Evolutionary conservation across 2,888 invertebrate genomes (phyloP), one percentile per base, ranked within the genome.

Genomic region (Cephus rjabovi): DNA sequence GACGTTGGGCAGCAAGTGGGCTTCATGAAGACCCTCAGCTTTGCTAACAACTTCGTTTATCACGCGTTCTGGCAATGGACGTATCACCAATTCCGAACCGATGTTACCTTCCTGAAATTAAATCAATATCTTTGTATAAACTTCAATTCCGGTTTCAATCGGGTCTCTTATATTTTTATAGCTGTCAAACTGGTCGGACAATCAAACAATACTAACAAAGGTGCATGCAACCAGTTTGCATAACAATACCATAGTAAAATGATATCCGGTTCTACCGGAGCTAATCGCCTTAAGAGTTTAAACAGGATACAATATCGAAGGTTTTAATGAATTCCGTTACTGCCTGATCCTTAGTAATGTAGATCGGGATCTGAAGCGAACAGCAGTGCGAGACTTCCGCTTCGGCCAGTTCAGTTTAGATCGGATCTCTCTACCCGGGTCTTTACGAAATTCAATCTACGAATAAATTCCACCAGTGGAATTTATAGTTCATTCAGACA

Each of bases 81-180:
- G 95, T 90, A 98, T 97, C 85, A 98, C 96, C 89, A 97, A 92
- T 87, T 97, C 96, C 91, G 96, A 95, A 82, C 98, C 98, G 84
- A 98, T 97, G 86, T 97, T 97, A 85, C 98, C 98, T 92, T 98
- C 97, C 98, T 98, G 93, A 81, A 84, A 82, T 74, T 23, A 31
- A 75, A 77, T 68, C 12, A 75, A 74, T 73, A 76, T 74, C 35
- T 71, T 33, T 75, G 23, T 23, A 56, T 56, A 56, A 6, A 56
- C 6, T 9, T 56, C 56, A 9, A 23, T 56, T 23, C 9, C 56
- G 23, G 56, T 23, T 56, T 9, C 56, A 23, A 23, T 23, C 56
- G 56, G 9, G 56, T 56, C 56, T 9, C 23, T 15, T 23, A 56
- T 23, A 15, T 23, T 56, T 23, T 56, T 2, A 56, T 56, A 2